These are phyloP conservation scores for Pseudomyrmex cubaensis DNA, from an alignment of 1,140 invertebrate species.

Conservation along the genomic window DNA sequence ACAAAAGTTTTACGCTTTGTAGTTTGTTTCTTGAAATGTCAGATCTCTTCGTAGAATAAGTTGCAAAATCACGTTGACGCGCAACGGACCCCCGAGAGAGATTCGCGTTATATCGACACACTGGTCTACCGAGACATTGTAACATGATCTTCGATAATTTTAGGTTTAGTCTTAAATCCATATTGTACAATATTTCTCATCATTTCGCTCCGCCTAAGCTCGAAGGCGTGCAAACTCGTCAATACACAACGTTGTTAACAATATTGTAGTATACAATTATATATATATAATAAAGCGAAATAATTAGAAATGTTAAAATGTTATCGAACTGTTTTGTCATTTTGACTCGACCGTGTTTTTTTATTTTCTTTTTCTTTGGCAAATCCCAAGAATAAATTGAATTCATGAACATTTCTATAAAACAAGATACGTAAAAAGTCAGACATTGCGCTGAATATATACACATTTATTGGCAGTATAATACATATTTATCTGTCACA, in stretches of 20 bases:
- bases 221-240: conserved; percentile 52
- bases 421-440: not conserved
- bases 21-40: too few species aligned
- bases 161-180: conserved; percentile 39
- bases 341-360: not conserved
- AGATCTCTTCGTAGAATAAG: not conserved
- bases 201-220: conserved; percentile 42
- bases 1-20: too few species aligned
- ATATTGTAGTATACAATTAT: conserved; percentile 57
- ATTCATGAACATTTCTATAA: too few species aligned
- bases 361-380: too few species aligned
- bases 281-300: conserved; percentile 44
- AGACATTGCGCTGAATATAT: conserved; percentile 32
- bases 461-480: conserved; percentile 74
- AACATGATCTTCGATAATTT: conserved; percentile 40
- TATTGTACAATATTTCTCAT: conserved; percentile 45
- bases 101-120: conserved; percentile 18
- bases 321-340: conserved; percentile 23
- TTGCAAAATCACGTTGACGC: not conserved
- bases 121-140: conserved; percentile 9
- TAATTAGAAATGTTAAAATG: conserved; percentile 53
- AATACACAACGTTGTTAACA: conserved; percentile 57
- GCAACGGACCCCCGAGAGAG: conserved; percentile 5
- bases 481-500: conserved; percentile 76
- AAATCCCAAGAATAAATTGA: too few species aligned